Conservation (phyloP, 2,113 vertebrate species). For the Pardalotus punctatus region DNA sequence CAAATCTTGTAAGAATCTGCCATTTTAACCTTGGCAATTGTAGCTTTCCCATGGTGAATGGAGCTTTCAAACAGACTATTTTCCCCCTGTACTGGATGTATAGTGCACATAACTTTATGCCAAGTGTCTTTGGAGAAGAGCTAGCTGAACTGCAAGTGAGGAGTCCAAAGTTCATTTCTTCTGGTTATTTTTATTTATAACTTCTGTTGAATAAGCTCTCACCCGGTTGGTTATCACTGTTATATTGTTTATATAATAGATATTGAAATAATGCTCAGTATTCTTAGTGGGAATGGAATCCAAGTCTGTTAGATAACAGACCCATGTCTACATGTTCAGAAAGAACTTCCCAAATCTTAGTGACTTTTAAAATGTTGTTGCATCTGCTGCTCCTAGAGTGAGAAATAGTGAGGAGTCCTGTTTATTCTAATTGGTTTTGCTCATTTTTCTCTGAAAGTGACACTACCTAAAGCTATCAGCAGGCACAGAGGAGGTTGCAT, state of each 20-base stretch:
- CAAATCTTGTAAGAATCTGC: conserved; percentile 40
- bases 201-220: background rate
- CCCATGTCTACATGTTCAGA: background rate
- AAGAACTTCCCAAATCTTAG: background rate
- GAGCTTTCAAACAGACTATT: background rate
- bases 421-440: background rate
- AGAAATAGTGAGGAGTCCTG: background rate
- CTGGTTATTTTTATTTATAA: background rate
- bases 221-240: background rate
- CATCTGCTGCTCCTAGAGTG: background rate
- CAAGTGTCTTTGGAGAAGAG: background rate
- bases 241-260: background rate
- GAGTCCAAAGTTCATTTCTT: background rate
- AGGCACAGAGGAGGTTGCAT: background rate
- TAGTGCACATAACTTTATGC: background rate
- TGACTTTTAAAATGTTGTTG: background rate
- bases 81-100: background rate
- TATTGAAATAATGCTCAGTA: background rate
- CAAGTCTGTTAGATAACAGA: background rate
- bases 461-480: background rate
- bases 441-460: background rate
- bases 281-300: background rate
- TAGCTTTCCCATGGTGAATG: background rate
- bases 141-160: background rate
- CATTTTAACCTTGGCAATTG: conserved; percentile 35